A percentile compares a stretch with the other conserved stretches of the same genome.
Evolutionary conservation across 2,113 vertebrate species (phyloP).

Genomic region (Callipepla squamata): DNA sequence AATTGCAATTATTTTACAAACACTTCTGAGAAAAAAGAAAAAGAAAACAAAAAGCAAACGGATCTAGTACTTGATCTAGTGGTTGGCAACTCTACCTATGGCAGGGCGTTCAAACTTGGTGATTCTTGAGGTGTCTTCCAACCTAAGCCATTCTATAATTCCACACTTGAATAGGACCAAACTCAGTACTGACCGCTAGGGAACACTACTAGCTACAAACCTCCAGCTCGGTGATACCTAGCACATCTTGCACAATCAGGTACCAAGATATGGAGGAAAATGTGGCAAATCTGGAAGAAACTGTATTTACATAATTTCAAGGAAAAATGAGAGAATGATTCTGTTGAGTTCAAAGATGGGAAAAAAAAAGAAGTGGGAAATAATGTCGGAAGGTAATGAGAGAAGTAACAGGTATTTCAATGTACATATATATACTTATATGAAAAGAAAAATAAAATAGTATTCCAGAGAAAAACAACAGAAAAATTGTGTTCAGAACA

Average conservation of each 20-base stretch:
- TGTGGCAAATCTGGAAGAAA: background rate
- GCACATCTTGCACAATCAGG: no score
- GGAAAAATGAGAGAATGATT: background rate
- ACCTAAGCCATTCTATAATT: no score
- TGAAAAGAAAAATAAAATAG: background rate
- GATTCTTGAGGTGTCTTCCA: no score
- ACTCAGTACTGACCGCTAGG: no score
- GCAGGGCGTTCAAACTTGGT: no score
- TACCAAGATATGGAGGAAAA: background rate
- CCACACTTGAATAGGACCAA: background rate
- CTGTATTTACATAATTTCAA: background rate
- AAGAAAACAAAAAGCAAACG: background rate
- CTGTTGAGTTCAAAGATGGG: background rate
- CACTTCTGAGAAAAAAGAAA: background rate
- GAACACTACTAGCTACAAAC: no score
- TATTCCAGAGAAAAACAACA: background rate
- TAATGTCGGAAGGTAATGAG: background rate
- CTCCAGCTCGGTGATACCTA: no score
- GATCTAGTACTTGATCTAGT: no score
- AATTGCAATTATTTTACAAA: background rate
- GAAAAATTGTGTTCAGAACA: background rate
- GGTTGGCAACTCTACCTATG: no score
- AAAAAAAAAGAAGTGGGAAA: background rate
- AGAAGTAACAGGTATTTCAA: background rate
- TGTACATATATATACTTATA: no score